phyloP scores from a whole-genome alignment of 2,888 invertebrate species.

The Cerastoderma edule region DNA sequence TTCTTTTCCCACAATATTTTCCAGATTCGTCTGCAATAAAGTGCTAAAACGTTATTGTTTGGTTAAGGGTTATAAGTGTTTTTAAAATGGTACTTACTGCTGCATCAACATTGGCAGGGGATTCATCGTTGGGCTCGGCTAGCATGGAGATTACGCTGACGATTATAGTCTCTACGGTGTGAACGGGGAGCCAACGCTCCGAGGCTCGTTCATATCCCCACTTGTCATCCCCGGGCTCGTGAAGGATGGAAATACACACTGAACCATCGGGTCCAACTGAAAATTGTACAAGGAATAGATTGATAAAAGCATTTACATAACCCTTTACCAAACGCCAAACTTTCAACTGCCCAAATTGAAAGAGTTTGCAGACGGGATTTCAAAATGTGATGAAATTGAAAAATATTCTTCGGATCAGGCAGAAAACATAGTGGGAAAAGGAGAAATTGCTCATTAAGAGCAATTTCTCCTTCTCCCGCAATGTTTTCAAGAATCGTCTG shows the following conservation, averaged over 20 bases:
- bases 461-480: conserved; percentile 8
- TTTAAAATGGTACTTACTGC: conserved; percentile 95
- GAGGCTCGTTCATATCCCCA: conserved; percentile 99
- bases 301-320: too few relatives aligned
- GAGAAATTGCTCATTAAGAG: conserved; percentile 6
- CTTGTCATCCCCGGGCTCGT: conserved; percentile 99
- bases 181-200: conserved; percentile 99
- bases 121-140: conserved; percentile 99
- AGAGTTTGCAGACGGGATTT: not conserved
- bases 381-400: not conserved
- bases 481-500: not conserved
- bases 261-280: conserved; percentile 97
- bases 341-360: not conserved
- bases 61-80: too few relatives aligned
- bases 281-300: conserved; percentile 75
- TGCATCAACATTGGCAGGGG: conserved; percentile 99
- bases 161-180: conserved; percentile 99
- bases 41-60: too few relatives aligned
- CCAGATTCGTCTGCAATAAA: too few relatives aligned
- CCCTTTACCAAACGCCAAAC: conserved; percentile 3
- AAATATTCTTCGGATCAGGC: not conserved
- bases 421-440: conserved; percentile 18
- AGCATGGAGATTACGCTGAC: conserved; percentile 99
- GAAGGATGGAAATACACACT: conserved; percentile 99
- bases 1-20: too few relatives aligned